Conservation (phyloP, 2,797 vertebrate species). For the Argya squamiceps region DNA sequence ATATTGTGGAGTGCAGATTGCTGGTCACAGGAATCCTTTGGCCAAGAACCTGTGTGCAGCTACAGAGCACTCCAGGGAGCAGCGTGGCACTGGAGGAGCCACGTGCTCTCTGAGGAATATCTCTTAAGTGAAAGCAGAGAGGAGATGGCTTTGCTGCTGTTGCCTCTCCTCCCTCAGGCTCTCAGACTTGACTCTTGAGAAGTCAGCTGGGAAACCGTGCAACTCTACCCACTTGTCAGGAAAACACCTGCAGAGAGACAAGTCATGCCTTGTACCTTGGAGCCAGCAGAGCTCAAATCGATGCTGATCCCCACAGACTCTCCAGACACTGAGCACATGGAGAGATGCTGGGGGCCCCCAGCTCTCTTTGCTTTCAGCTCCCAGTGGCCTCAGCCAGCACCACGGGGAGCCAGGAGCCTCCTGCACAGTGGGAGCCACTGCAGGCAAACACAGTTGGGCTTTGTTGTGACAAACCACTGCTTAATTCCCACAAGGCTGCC, state of each 20-base stretch:
- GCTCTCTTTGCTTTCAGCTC: conserved; percentile 52
- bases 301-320: conserved; percentile 3
- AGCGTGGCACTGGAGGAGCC: not conserved
- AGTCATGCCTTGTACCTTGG: conserved; percentile 8
- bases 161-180: conserved; percentile 48
- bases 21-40: not conserved
- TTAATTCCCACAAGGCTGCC: not conserved
- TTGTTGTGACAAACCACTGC: conserved; percentile 33
- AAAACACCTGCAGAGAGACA: conserved; percentile 49
- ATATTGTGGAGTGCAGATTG: fast-evolving
- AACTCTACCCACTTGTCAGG: conserved; percentile 35
- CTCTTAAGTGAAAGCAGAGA: conserved; percentile 29
- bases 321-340: not conserved
- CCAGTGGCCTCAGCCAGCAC: not conserved
- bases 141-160: conserved; percentile 47
- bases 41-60: not conserved
- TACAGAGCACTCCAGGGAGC: not conserved
- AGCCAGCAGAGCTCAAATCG: not conserved
- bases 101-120: not conserved
- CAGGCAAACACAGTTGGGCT: not conserved
- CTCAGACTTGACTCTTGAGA: conserved; percentile 22
- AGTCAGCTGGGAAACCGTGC: conserved; percentile 27
- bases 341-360: not conserved
- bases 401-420: not conserved
- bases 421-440: not conserved